Base-by-base conservation (phyloP, 1,140 invertebrate species). In the Mactra quadrangularis region DNA sequence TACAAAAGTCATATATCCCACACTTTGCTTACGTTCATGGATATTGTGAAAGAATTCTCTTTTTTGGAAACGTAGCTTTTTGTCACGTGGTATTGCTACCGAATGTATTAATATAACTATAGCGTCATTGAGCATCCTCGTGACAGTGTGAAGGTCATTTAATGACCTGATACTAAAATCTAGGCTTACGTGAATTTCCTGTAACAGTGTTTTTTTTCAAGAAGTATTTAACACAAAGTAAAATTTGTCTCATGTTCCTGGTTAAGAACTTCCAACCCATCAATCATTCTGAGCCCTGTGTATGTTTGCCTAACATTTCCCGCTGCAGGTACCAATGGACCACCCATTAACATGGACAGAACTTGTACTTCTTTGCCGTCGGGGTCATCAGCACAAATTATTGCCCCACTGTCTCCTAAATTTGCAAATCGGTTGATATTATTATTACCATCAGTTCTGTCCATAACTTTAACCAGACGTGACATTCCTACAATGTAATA, bases 321-420 rank as follows among this genome's bases (percentile, higher is more conserved):
- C 52, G 7, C 47, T 53, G 7, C 68, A 3, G n/a, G 13, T 31
- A 6, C 31, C 4, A 47, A 25, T n/a, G 45, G 31, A 3, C 29
- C 15, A 15, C 68, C 68, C 38, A 53, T 53, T n/a, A 71, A 47
- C 68, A 71, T 71, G 1, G 68, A 71, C 15, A 71, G 17, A 2
- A 71, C 68, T 15, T 71, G 68, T 0, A 71, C 68, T 3, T 15
- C 6, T 33, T 71, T 27, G 3, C 68, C 68, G 35, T 71, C 68
- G 3, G 52, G 45, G 33, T 71, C 27, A 71, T 71, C 68, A 9
- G 68, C 68, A 29, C 68, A 71, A 3, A 71, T 47, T n/a, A 71
- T 53, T 6, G 68, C 45, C 3, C 68, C 68, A 71, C 68, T 71
- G 29, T 71, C 68, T 29, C 68, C 68, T 11, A 0, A 1, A 19